Percentiles rank a stretch among this genome's conserved stretches.
Conservation (phyloP, 1,140 invertebrate genomes). For the Trachymyrmex cornetzi region DNA sequence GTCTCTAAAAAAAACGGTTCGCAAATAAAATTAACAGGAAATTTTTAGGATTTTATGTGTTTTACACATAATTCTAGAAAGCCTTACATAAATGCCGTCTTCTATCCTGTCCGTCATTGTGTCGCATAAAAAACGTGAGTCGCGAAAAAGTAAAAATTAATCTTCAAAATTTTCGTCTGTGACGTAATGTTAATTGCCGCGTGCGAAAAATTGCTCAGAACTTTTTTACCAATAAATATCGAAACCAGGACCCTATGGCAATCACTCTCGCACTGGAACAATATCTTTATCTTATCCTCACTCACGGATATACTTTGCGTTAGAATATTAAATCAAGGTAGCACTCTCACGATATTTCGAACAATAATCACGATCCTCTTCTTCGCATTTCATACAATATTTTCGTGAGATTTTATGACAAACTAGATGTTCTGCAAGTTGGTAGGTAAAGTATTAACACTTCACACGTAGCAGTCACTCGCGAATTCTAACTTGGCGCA, state of each 20-base stretch:
- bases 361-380: not conserved
- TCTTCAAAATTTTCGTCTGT: not conserved
- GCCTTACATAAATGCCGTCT: slow-evolving; percentile 61
- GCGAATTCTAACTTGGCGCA: not conserved
- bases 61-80: slow-evolving; percentile 12
- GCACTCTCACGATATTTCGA: not conserved
- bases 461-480: not conserved
- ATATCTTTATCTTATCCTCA: slow-evolving; percentile 45
- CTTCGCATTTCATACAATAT: not conserved
- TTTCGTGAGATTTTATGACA: not conserved
- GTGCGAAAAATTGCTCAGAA: not conserved
- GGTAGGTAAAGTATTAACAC: not conserved
- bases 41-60: not conserved
- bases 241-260: not conserved
- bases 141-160: not conserved
- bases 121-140: not conserved
- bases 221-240: not conserved
- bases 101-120: slow-evolving; percentile 32
- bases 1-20: slow-evolving; percentile 58
- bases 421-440: not conserved
- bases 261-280: not conserved
- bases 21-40: slow-evolving; percentile 6
- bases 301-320: slow-evolving; percentile 4
- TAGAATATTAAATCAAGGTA: slow-evolving; percentile 3
- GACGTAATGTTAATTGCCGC: not conserved